These are phyloP conservation scores for Uromys caudimaculatus DNA, from an alignment of 2,797 vertebrate genomes.

Conservation along the genomic window DNA sequence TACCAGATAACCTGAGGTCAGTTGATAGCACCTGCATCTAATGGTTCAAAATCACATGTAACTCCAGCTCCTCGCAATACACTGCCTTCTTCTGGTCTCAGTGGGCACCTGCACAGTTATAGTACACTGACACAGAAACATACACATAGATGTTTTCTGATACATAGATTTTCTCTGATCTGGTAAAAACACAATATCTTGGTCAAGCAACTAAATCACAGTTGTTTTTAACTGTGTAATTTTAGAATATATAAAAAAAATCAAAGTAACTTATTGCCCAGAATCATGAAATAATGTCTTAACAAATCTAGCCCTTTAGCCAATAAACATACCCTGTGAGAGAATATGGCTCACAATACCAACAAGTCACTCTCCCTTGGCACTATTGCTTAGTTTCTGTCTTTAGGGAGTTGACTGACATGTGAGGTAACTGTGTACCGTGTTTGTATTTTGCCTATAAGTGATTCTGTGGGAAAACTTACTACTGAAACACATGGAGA, in stretches of 20 bases:
- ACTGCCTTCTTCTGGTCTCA: background rate
- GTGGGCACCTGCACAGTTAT: background rate
- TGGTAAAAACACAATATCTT: constrained; percentile 24
- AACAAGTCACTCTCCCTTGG: background rate
- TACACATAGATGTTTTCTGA: background rate
- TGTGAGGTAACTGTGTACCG: background rate
- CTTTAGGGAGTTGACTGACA: background rate
- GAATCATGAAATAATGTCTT: constrained; percentile 44
- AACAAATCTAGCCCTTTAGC: constrained; percentile 44
- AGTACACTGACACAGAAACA: background rate
- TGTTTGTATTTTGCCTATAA: background rate
- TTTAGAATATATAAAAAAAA: constrained; percentile 38
- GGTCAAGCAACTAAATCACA: background rate
- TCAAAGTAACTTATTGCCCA: constrained; percentile 21
- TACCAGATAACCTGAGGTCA: background rate
- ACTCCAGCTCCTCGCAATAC: background rate
- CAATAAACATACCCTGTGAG: background rate
- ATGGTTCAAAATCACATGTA: background rate
- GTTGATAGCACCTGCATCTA: background rate
- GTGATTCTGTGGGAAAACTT: background rate
- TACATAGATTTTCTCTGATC: background rate
- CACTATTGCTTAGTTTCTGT: background rate
- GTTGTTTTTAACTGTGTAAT: constrained; percentile 31
- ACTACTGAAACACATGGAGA: background rate
- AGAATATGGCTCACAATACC: constrained; percentile 1